Evolutionary conservation across 2,797 vertebrate genomes (phyloP).

Genomic region (Silurus lanzhouensis): DNA sequence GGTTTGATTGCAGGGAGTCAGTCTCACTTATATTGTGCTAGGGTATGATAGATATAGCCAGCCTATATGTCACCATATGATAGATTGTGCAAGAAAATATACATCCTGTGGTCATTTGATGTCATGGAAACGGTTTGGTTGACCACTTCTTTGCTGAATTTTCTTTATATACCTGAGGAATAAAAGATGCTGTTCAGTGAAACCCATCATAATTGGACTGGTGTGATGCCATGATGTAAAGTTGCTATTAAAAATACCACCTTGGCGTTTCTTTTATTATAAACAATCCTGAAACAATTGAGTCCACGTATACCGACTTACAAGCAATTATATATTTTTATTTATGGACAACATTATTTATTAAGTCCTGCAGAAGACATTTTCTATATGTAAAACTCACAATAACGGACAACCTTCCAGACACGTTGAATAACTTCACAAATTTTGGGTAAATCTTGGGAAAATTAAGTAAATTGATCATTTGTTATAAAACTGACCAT

Average conservation of each 20-base stretch:
- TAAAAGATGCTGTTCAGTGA: background rate
- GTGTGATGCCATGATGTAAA: background rate
- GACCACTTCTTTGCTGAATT: background rate
- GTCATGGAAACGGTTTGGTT: background rate
- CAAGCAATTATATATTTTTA: background rate
- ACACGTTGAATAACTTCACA: background rate
- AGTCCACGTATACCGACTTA: background rate
- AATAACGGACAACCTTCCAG: background rate
- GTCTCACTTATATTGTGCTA: background rate
- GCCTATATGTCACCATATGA: background rate
- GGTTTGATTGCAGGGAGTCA: constrained; percentile 27
- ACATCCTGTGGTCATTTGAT: background rate
- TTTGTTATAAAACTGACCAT: background rate
- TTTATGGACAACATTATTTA: background rate
- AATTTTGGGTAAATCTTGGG: too few species aligned
- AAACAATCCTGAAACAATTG: background rate
- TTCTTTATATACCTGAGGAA: background rate
- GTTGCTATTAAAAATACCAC: background rate
- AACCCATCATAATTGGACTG: background rate
- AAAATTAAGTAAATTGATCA: background rate
- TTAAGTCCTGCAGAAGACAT: background rate
- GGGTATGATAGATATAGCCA: background rate
- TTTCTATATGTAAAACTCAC: background rate
- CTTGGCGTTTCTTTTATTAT: background rate
- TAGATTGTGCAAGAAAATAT: too few species aligned